Base-by-base conservation (phyloP, 2,888 invertebrate species). In the Lasioglossum pauxillum region DNA sequence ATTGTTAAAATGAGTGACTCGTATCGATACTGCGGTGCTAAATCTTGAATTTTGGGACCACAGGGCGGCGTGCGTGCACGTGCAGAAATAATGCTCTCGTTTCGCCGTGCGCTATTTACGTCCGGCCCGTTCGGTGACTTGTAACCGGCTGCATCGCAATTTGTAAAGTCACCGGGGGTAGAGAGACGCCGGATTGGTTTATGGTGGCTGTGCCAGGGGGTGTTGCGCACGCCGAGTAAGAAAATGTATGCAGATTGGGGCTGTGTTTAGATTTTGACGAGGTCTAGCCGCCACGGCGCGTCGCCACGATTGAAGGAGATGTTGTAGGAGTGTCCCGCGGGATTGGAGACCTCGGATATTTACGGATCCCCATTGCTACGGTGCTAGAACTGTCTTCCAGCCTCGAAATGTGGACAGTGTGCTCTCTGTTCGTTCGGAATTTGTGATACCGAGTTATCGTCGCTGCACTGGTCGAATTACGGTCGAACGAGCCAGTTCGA, bases 221-320 rank as follows among this genome's bases (percentile, higher is more conserved):
- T 64, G 38, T 67, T 23, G 84, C 75, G 49, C 23, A n/a, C 60
- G 31, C 38, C 27, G 31, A 5, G 44, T 85, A 78, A 80, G 86
- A 78, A 81, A 81, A 86, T 81, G 74, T 86, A 86, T 85, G 86
- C 86, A 86, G 86, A 86, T 85, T 81, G 82, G 71, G 19, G 14
- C 69, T 72, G 75, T 75, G 86, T 81, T 86, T 82, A 75, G 86
- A 86, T 86, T 78, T 81, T 72, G 69, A 78, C 82, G 86, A 80
- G 60, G n/a, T 16, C 60, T 35, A 44, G 44, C 60, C 14, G 27
- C 19, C 12, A 57, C n/a, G 57, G 1, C 57, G 57, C 57, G 57
- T 57, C 57, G 57, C 57, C 23, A 60, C 10, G 76, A 82, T 82
- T 41, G 83, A 53, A 44, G 49, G 41, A 12, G 14, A 3, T 44